A percentile compares a stretch with the other conserved stretches of the same genome.
phyloP scores from a whole-genome alignment of 2,113 vertebrate species.

The Lamprologus lemairii region DNA sequence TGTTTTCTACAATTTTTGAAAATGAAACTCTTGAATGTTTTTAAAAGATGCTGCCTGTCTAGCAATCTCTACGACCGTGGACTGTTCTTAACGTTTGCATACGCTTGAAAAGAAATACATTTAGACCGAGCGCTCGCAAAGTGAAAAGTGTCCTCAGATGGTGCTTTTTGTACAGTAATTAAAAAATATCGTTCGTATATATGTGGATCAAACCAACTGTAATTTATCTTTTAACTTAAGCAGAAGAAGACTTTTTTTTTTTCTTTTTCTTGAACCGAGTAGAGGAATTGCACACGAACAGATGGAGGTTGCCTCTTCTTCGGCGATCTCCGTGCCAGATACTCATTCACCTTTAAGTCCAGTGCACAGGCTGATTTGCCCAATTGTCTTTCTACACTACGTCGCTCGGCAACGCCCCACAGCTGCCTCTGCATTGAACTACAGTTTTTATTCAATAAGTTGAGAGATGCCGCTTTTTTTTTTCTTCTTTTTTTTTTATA shows the following conservation, averaged over 20 bases:
- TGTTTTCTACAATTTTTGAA: constrained; percentile 43
- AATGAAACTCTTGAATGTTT: constrained; percentile 65
- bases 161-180: constrained; percentile 75
- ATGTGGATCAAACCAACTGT: constrained; percentile 67
- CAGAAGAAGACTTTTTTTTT: constrained; percentile 8
- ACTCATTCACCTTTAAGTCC: constrained; percentile 50
- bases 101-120: constrained; percentile 18
- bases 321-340: constrained; percentile 38
- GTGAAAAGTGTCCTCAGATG: constrained; percentile 66
- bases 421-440: constrained; percentile 35
- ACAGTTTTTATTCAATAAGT: constrained; percentile 32
- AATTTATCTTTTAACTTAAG: constrained; percentile 78
- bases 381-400: constrained; percentile 32
- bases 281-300: constrained; percentile 55
- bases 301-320: constrained; percentile 35
- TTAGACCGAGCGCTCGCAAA: constrained; percentile 49
- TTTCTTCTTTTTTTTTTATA: background rate
- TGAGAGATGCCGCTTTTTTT: constrained; percentile 29
- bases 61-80: constrained; percentile 69
- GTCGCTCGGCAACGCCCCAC: background rate
- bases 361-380: constrained; percentile 56
- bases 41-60: constrained; percentile 64
- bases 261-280: constrained; percentile 7
- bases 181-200: constrained; percentile 67
- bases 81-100: constrained; percentile 71